A percentile compares a stretch with the other conserved stretches of the same genome.
Evolutionary conservation across 2,888 invertebrate genomes (phyloP).

Genomic region (Andrena fulva): DNA sequence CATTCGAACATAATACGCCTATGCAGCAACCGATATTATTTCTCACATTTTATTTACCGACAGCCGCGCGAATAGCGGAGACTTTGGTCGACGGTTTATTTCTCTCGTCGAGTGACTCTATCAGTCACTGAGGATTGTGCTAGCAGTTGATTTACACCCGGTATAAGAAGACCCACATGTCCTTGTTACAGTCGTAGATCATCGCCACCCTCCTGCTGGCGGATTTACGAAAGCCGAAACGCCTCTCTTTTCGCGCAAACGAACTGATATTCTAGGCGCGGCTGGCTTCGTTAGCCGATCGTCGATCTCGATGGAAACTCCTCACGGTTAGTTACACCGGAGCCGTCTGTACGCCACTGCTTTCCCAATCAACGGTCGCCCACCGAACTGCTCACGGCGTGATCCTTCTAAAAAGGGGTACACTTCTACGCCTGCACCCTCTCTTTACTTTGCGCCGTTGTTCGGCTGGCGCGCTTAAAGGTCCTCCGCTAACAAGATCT

Average conservation of each 20-base stretch:
- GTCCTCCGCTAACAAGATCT: slow-evolving; percentile 4
- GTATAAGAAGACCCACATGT: not conserved
- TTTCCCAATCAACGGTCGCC: slow-evolving; percentile 77
- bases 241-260: slow-evolving; percentile 60
- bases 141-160: not conserved
- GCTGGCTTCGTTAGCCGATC: slow-evolving; percentile 78
- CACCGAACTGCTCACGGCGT: slow-evolving; percentile 49
- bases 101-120: not conserved
- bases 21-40: no score
- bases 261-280: slow-evolving; percentile 77
- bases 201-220: not conserved
- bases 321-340: slow-evolving; percentile 81
- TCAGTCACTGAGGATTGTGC: not conserved
- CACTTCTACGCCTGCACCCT: not conserved
- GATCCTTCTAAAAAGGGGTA: slow-evolving; percentile 48
- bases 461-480: not conserved
- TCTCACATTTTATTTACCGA: no score
- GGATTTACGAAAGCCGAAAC: slow-evolving; percentile 28
- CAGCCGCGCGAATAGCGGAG: no score
- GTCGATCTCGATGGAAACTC: slow-evolving; percentile 78
- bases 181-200: not conserved
- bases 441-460: slow-evolving; percentile 46
- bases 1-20: no score
- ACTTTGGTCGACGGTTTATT: no score
- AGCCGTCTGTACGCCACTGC: slow-evolving; percentile 49